A percentile compares a stretch with the other conserved stretches of the same genome.
phyloP scores from a whole-genome alignment of 37 sponge, comb jelly and placozoan genomes.

The Spongia lamella region DNA sequence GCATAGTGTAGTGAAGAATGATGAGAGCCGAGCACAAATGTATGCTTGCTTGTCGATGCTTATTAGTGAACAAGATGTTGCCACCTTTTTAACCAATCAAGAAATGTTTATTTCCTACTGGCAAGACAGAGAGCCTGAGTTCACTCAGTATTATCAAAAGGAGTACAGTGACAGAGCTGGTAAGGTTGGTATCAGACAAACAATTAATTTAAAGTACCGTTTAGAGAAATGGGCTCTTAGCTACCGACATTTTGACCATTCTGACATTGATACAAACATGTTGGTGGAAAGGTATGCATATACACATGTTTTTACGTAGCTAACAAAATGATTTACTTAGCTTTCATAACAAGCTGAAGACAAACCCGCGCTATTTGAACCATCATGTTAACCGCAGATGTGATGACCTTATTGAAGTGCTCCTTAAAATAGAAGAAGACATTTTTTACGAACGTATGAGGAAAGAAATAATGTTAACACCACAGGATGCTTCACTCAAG shows the following conservation, averaged over 20 bases:
- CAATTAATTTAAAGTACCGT: neutral
- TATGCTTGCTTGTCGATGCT: no score
- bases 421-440: constrained; percentile 20
- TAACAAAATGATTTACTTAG: neutral
- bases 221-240: constrained; percentile 29
- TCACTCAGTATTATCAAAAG: no score
- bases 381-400: constrained; percentile 4
- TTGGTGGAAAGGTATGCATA: constrained; percentile 21
- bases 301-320: no score
- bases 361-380: constrained; percentile 7
- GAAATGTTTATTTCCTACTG: no score
- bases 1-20: neutral
- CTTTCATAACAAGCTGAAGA: constrained; percentile 28
- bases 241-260: constrained; percentile 24
- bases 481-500: constrained; percentile 1
- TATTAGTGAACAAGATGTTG: no score
- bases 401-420: constrained; percentile 12
- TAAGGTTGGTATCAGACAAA: no score
- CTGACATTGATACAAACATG: constrained; percentile 7
- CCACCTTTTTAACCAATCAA: no score
- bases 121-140: no score
- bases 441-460: constrained; percentile 12
- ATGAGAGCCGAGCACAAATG: no score
- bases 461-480: constrained; percentile 9
- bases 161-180: no score